Conservation (phyloP, 2,797 vertebrate species). For the Tinamus major region DNA sequence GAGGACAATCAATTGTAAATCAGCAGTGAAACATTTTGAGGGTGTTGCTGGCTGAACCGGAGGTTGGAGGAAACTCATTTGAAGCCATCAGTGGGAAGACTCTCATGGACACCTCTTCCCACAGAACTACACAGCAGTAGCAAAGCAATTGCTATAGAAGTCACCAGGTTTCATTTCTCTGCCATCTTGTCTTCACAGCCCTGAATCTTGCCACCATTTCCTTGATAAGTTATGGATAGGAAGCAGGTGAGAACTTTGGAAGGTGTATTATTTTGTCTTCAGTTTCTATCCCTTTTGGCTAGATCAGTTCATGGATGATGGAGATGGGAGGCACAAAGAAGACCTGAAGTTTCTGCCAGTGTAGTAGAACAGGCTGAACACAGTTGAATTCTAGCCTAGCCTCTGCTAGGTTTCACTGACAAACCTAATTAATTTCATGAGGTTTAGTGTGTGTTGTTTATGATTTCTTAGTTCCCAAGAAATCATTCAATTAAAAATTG, state of each 20-base stretch:
- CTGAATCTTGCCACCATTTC: not conserved
- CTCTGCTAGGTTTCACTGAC: not conserved
- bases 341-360: not conserved
- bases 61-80: not conserved
- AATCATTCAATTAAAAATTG: not conserved
- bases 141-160: not conserved
- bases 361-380: not conserved
- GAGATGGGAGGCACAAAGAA: not conserved
- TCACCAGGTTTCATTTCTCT: not conserved
- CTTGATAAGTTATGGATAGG: not conserved
- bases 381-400: not conserved
- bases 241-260: not conserved
- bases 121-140: not conserved
- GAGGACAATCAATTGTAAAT: not conserved
- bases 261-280: not conserved
- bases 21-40: not conserved
- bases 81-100: not conserved
- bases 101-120: not conserved
- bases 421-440: not conserved
- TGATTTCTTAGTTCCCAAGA: not conserved
- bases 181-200: not conserved
- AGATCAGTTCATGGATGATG: not conserved
- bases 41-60: not conserved
- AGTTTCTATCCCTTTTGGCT: not conserved
- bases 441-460: not conserved